Base-by-base conservation (phyloP, 2,888 invertebrate species). In the Leptura quadrifasciata region DNA sequence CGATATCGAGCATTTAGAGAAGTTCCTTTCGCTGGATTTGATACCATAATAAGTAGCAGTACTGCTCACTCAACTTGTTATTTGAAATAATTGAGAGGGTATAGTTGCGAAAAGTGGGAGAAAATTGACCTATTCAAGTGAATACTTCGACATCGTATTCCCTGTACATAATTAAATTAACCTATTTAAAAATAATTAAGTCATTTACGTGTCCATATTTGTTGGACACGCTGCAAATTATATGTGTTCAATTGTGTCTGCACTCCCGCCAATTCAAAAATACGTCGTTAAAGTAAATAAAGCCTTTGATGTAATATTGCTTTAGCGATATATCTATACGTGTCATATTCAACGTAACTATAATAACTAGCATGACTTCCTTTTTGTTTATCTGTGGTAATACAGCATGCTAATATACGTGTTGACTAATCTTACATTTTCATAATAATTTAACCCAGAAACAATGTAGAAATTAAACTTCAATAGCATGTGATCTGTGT, bases 401-500 rank as follows among this genome's bases (percentile, higher is more conserved):
- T 39, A 70, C 54, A 63, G 74, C 74, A 75, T 75, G 74, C 71
- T 71, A 52, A 71, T 52, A 61, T 74, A 61, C 60, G 54, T 39
- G 24, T 69, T 70, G 64, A 64, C n/a, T 75, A 70, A 70, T 75
- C 74, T 75, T 75, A 75, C 74, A 75, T 75, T 75, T 75, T 75
- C 74, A 75, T 75, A 64, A 65, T 31, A 69, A 17, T 64, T 64
- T 64, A 72, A 65, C 57, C 65, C 65, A 58, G 47, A 47, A 75
- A 75, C 74, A 64, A 71, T 71, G 61, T 61, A 61, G 65, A 39
- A 24, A 61, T 61, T 24, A 61, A 21, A 71, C 54, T 61, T 71
- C 71, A 24, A 24, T 52, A 20, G 61, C 60, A 52, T 71, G 47
- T 71, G 52, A 47, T 54, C 71, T 71, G 52, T 52, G 54, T 71